These are phyloP conservation scores for Brachirus orientalis DNA, from an alignment of 2,113 vertebrate species.

Conservation along the genomic window DNA sequence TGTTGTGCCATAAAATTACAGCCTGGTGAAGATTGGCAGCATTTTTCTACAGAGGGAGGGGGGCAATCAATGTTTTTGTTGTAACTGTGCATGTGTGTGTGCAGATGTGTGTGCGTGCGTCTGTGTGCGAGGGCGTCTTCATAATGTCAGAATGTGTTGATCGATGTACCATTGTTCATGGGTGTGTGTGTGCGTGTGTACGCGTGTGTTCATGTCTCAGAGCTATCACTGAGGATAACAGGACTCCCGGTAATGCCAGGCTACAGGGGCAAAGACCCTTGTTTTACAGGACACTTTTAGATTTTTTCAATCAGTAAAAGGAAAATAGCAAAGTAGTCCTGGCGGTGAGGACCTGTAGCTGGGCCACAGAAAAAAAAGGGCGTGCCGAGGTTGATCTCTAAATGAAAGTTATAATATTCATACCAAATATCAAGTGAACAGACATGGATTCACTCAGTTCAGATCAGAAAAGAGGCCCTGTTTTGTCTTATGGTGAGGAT, in stretches of 20 bases:
- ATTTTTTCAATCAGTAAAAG: slow-evolving; percentile 77
- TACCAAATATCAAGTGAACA: slow-evolving; percentile 12
- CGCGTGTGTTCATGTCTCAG: slow-evolving; percentile 45
- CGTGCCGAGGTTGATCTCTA: slow-evolving; percentile 24
- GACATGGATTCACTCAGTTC: too few relatives aligned
- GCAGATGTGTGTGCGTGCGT: slow-evolving; percentile 15
- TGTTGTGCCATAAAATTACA: slow-evolving; percentile 99
- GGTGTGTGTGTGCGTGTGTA: slow-evolving; percentile 22
- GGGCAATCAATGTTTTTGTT: slow-evolving; percentile 98
- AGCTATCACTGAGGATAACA: slow-evolving; percentile 74
- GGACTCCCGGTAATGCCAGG: slow-evolving; percentile 75
- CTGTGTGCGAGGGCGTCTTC: slow-evolving; percentile 36
- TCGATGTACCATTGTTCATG: slow-evolving; percentile 64
- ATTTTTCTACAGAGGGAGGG: slow-evolving; percentile 86
- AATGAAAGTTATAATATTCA: slow-evolving; percentile 47
- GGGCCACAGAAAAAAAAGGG: slow-evolving; percentile 22
- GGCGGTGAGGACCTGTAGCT: slow-evolving; percentile 56
- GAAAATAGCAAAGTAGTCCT: slow-evolving; percentile 72
- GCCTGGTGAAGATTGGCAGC: slow-evolving; percentile 96
- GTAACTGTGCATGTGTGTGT: slow-evolving; percentile 23
- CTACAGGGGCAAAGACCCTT: slow-evolving; percentile 70
- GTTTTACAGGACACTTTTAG: slow-evolving; percentile 75
- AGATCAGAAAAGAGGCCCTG: too few relatives aligned
- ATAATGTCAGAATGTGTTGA: slow-evolving; percentile 70
- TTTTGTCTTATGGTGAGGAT: too few relatives aligned